These are phyloP conservation scores for Orthonevra nobilis DNA, from an alignment of 2,888 invertebrate species.

Conservation along the genomic window DNA sequence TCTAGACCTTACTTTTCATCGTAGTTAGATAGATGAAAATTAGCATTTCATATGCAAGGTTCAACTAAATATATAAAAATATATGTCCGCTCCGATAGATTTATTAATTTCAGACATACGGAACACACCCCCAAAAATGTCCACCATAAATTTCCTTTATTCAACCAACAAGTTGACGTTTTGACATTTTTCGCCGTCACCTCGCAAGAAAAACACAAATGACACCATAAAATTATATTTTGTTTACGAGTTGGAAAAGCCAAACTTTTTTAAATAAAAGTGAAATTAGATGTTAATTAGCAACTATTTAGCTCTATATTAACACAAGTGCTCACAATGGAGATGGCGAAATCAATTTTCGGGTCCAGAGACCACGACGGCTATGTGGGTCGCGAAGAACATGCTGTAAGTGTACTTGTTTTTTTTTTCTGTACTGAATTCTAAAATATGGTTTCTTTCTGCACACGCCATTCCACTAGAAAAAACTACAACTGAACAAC, in stretches of 20 bases:
- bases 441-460: constrained; percentile 66
- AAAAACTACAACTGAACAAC: constrained; percentile 88
- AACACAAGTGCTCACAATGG: constrained; percentile 83
- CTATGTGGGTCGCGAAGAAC: constrained; percentile 93
- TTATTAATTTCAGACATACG: not conserved
- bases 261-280: not conserved
- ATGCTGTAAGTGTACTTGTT: constrained; percentile 83
- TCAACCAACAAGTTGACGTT: constrained; percentile 39
- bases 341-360: constrained; percentile 95
- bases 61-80: too few relatives aligned
- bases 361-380: constrained; percentile 92
- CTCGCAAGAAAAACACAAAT: constrained; percentile 16
- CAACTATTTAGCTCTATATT: not conserved
- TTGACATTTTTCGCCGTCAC: constrained; percentile 25
- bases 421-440: not conserved
- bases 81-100: too few relatives aligned
- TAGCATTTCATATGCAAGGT: too few relatives aligned
- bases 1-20: too few relatives aligned
- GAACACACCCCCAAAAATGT: not conserved
- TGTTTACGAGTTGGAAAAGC: constrained; percentile 51
- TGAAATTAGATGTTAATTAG: constrained; percentile 33
- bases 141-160: not conserved
- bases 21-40: too few relatives aligned
- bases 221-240: constrained; percentile 39
- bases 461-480: constrained; percentile 80